Percentiles rank a stretch among this genome's conserved stretches.
Evolutionary conservation across 2,113 vertebrate species (phyloP).

Genomic region (Callithrix jacchus): DNA sequence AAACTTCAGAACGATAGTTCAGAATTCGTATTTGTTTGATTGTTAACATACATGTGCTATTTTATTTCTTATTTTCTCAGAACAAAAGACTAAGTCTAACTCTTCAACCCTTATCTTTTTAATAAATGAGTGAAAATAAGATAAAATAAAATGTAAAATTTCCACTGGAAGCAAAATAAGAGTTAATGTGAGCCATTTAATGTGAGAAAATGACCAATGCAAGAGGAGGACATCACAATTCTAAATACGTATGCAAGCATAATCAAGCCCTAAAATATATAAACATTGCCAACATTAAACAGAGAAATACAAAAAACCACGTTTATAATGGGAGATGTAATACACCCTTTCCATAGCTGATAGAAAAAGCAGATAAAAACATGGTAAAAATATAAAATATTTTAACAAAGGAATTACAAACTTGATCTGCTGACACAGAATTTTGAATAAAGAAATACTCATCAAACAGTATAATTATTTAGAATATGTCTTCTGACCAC

Average conservation of each 20-base stretch:
- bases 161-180: background rate
- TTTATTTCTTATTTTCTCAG: background rate
- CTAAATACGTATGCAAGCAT: background rate
- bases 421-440: background rate
- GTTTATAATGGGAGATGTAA: background rate
- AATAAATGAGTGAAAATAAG: background rate
- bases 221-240: background rate
- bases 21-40: background rate
- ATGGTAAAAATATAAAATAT: background rate
- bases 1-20: background rate
- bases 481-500: background rate
- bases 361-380: background rate
- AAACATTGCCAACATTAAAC: background rate
- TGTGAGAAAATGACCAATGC: background rate
- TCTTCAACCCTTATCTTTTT: background rate
- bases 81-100: background rate
- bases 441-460: background rate
- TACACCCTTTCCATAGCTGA: background rate
- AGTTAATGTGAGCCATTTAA: background rate
- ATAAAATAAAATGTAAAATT: background rate
- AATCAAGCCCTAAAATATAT: background rate
- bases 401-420: background rate
- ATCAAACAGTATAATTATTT: background rate
- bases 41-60: background rate
- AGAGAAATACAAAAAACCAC: background rate